phyloP scores from a whole-genome alignment of 2,888 invertebrate species.

The Drosophila borborema region DNA sequence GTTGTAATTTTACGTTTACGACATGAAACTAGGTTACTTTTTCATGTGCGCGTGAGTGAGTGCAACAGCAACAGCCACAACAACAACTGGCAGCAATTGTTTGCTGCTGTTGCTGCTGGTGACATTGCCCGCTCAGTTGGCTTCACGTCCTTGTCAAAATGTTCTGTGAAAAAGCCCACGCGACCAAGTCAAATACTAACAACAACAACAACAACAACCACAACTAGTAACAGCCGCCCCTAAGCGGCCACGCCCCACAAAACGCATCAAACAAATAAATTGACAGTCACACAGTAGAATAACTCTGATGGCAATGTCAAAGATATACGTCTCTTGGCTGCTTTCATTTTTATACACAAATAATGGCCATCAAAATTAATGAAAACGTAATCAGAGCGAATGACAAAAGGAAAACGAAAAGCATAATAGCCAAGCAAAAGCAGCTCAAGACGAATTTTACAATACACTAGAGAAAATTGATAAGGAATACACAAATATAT shows the following conservation, averaged over 20 bases:
- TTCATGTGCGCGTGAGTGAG: constrained; percentile 70
- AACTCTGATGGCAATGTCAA: constrained; percentile 26
- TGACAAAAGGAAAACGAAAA: neutral
- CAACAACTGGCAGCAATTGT: constrained; percentile 50
- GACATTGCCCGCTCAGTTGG: constrained; percentile 79
- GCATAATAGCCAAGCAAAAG: neutral
- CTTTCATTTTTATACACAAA: constrained; percentile 18
- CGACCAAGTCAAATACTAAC: constrained; percentile 49
- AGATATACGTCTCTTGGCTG: constrained; percentile 22
- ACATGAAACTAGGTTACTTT: constrained; percentile 80
- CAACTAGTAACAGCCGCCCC: constrained; percentile 2
- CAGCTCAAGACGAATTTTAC: neutral
- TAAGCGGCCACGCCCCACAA: constrained; percentile 22
- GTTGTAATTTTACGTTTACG: constrained; percentile 77
- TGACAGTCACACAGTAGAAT: constrained; percentile 43
- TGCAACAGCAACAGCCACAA: constrained; percentile 41
- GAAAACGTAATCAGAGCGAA: constrained; percentile 24
- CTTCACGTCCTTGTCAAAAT: constrained; percentile 62
- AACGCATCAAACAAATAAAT: constrained; percentile 49
- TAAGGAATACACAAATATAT: neutral
- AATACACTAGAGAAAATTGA: constrained; percentile 2
- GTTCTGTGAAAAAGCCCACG: constrained; percentile 65
- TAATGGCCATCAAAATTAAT: constrained; percentile 33
- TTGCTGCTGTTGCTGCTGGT: constrained; percentile 66
- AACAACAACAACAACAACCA: constrained; percentile 3